Conservation (phyloP, 92 coral and sea anemone species). For the Palythoa heliodiscus region DNA sequence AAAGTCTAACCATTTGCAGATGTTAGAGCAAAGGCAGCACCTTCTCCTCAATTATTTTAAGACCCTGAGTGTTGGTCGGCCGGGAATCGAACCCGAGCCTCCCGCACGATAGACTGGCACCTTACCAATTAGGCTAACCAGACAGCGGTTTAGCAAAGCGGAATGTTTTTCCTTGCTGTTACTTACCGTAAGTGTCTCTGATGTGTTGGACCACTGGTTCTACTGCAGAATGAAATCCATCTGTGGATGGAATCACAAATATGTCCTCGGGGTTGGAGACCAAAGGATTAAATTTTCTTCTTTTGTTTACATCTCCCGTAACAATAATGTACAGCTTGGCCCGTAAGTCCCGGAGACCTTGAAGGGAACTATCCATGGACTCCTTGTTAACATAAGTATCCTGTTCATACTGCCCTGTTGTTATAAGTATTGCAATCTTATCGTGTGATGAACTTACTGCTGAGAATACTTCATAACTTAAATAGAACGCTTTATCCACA, state of each 20-base stretch:
- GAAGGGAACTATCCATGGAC: background rate
- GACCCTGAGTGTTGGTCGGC: no score
- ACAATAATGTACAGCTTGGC: conserved; percentile 13
- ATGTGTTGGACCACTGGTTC: background rate
- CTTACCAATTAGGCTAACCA: no score
- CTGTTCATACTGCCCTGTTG: background rate
- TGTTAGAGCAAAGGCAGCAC: no score
- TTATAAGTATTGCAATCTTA: conserved; percentile 9
- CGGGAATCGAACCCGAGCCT: no score
- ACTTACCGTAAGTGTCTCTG: background rate
- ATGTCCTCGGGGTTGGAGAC: conserved; percentile 16
- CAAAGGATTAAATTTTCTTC: conserved; percentile 5
- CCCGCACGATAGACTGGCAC: no score
- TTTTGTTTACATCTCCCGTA: background rate
- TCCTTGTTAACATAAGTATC: conserved; percentile 10
- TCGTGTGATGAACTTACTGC: background rate
- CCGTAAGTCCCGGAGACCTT: background rate
- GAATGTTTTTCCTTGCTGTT: no score
- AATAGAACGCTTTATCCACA: conserved; percentile 10
- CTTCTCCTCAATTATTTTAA: no score
- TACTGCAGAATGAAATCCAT: background rate
- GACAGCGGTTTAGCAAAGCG: no score
- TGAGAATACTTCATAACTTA: conserved; percentile 1
- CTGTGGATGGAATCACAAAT: conserved; percentile 3
- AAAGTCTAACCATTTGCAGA: no score